Percentiles rank a stretch among this genome's conserved stretches.
Evolutionary conservation across 2,113 vertebrate genomes (phyloP).

Genomic region (Odontesthes bonariensis): DNA sequence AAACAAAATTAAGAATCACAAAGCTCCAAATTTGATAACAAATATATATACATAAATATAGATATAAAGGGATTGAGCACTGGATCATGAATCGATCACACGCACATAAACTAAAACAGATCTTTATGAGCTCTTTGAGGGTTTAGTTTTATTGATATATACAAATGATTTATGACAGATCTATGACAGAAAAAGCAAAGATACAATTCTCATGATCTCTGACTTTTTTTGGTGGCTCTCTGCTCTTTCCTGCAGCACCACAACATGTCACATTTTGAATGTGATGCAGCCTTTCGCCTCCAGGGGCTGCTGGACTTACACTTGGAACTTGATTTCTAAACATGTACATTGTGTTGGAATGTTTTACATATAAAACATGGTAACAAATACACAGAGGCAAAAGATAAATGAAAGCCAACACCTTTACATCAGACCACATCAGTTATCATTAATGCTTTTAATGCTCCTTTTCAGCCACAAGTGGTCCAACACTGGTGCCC

Average conservation of each 20-base stretch:
- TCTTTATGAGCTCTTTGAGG: background rate
- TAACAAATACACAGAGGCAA: background rate
- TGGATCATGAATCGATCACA: background rate
- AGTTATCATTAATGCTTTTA: background rate
- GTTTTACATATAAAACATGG: background rate
- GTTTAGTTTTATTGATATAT: slow-evolving; percentile 40
- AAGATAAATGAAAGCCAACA: background rate
- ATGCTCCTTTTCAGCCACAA: background rate
- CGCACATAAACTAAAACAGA: background rate
- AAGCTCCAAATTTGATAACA: no score
- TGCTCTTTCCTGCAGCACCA: background rate
- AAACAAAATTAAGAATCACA: no score
- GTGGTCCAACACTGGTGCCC: background rate
- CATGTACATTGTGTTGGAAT: background rate
- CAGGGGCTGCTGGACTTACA: background rate
- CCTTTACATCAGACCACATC: background rate
- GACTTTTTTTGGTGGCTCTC: background rate
- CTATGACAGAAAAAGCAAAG: background rate
- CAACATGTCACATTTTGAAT: background rate
- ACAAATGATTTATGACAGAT: background rate
- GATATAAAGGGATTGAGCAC: no score
- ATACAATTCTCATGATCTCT: background rate
- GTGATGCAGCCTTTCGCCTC: background rate
- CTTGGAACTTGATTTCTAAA: background rate
- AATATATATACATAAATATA: no score